Evolutionary conservation across 1,140 invertebrate species (phyloP).

Genomic region (Drosophila serrata): DNA sequence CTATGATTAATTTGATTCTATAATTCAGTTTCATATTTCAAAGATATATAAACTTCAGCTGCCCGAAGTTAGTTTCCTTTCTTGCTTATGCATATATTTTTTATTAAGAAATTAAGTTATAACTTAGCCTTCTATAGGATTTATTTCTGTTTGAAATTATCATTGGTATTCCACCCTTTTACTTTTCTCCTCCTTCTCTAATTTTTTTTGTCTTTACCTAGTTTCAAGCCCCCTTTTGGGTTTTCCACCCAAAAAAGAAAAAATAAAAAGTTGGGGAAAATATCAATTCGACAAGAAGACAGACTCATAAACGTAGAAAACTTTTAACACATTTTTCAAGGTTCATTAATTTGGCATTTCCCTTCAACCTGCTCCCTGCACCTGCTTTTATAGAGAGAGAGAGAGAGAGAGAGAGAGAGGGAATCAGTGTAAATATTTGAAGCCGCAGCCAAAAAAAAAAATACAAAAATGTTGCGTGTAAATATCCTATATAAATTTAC

Average conservation of each 20-base stretch:
- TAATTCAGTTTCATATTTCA: no score
- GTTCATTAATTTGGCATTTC: constrained; percentile 75
- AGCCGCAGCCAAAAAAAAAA: constrained; percentile 63
- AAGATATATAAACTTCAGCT: no score
- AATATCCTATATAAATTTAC: constrained; percentile 77
- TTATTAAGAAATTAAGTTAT: neutral
- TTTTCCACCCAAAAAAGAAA: neutral
- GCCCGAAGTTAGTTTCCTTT: no score
- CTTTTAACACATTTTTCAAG: constrained; percentile 84
- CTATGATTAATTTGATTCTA: no score
- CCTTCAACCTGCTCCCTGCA: neutral
- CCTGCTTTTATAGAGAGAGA: neutral
- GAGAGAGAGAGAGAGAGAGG: no score
- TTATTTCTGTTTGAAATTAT: neutral
- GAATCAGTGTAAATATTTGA: constrained; percentile 83
- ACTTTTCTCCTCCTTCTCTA: neutral
- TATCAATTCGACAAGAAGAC: constrained; percentile 57
- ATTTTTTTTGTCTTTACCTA: constrained; percentile 26
- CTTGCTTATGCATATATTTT: neutral
- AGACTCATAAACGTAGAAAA: constrained; percentile 63
- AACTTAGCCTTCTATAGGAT: neutral
- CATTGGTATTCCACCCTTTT: neutral
- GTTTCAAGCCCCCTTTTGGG: constrained; percentile 3
- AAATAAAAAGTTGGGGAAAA: constrained; percentile 33
- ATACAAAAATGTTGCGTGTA: constrained; percentile 75